A percentile compares a stretch with the other conserved stretches of the same genome.
Conservation (phyloP, 2,113 vertebrate genomes). For the Bos taurus region ARS-UCD2.0 NC_037328.1:22936501-22937000, state of each 20-base stretch:
- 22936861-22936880: not conserved
- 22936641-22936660: not conserved
- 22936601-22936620: not conserved
- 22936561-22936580: not conserved
- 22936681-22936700: not conserved
- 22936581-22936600: not conserved
- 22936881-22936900: not conserved
- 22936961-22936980: not conserved
- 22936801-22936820: not conserved
- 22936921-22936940: not conserved
- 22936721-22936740: not conserved
- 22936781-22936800: not conserved
- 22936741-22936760: not conserved
- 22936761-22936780: not conserved
- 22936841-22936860: not conserved
- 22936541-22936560: not conserved
- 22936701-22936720: not conserved
- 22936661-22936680: not conserved
- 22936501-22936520: not conserved
- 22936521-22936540: not conserved
- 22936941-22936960: not conserved
- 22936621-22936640: not conserved
- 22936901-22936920: not conserved
- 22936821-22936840: not conserved
- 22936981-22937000: not conserved